These are phyloP conservation scores for Baryphthengus martii DNA, from an alignment of 2,113 vertebrate species.

Conservation along the genomic window DNA sequence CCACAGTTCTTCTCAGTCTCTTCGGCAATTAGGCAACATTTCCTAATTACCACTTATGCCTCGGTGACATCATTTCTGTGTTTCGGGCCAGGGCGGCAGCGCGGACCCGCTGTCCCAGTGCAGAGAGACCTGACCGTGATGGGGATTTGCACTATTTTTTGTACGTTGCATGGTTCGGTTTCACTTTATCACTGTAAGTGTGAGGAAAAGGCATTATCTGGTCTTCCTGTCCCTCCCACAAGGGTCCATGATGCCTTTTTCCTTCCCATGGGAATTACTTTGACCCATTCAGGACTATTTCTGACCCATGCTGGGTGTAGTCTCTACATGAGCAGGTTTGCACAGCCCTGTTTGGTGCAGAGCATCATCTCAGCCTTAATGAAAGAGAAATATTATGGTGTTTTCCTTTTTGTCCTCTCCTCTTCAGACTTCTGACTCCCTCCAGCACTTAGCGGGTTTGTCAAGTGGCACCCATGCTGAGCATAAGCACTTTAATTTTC, in stretches of 20 bases:
- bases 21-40: background rate
- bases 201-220: background rate
- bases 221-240: background rate
- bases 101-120: background rate
- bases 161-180: accelerated
- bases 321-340: background rate
- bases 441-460: background rate
- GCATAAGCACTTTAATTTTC: background rate
- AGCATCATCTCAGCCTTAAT: background rate
- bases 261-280: background rate
- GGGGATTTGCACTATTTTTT: background rate
- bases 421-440: background rate
- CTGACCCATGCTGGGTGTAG: background rate
- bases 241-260: accelerated
- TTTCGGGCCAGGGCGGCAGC: background rate
- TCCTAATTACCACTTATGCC: too few relatives aligned
- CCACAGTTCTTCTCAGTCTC: background rate
- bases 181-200: background rate
- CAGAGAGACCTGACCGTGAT: background rate
- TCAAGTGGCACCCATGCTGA: background rate
- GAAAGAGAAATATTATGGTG: background rate
- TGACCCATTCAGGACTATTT: background rate
- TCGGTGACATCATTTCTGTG: accelerated
- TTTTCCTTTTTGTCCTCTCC: background rate
- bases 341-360: background rate